Base-by-base conservation (phyloP, 2,113 vertebrate species). In the Cavia porcellus region DNA sequence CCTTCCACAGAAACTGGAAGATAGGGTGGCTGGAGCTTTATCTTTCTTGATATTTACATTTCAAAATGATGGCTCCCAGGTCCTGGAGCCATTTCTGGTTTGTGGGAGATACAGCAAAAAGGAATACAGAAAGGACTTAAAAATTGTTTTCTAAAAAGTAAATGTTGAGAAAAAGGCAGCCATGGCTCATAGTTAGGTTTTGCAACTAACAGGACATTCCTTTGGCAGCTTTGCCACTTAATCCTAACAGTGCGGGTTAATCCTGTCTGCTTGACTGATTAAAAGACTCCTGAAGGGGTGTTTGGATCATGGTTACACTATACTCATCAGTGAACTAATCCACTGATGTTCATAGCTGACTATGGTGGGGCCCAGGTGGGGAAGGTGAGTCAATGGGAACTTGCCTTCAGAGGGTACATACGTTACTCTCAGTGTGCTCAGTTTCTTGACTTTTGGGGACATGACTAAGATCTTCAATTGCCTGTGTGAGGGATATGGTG, bases 91-190 rank as follows among this genome's bases (percentile, higher is more conserved):
- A 79, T 38, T 59, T 61, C 52, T 90, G 75, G 45, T 32, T 68
- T 90, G 55, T 59, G 38, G 11, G 75, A 82, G n/a, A 75, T 45
- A 22, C 2, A 81, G 28, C 45, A 47, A 32, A 89, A 79, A 87
- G 64, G 32, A 59, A 59, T 24, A 68, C 55, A 86, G 35, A 75
- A 88, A 57, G 6, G 15, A 90, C 80, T 92, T 84, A 62, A 17
- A 45, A 30, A 19, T 4, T 6, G 28, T 87, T 87, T 15, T 66
- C 86, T 30, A 70, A 42, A 66, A 81, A 74, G 20, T 35, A 90
- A 93, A 47, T 61, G 32, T 47, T 61, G 83, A 95, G 94, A 57
- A 61, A 35, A 92, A 32, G 47, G 70, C 80, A 79, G 22, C 62
- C 45, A 42, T 24, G 28, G 38, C 28, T 38, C 84, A 42, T 11